Evolutionary conservation across 37 sponge, comb jelly and placozoan species (phyloP), one percentile per base, ranked within the genome.

Genomic region (Mnemiopsis leidyi): DNA sequence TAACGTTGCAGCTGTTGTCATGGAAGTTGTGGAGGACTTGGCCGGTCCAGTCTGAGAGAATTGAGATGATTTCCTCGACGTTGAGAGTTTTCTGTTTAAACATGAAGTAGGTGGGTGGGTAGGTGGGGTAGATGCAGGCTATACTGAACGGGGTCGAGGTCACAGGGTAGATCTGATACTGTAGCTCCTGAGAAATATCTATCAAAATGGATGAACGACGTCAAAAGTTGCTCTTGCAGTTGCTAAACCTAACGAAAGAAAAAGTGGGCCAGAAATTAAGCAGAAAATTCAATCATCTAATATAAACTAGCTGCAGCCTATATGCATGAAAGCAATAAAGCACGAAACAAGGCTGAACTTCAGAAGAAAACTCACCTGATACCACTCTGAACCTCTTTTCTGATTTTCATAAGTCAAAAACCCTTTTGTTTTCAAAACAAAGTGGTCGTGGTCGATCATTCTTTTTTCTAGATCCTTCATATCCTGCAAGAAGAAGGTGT

Each of bases 71-170:
- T 2, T 79, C 82, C 34, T 30, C 82, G 5, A 79, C 29, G 82
- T 79, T 33, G 33, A 79, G 35, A 31, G 37, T 79, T 23, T 79
- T 79, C 1, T 5, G 21, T 29, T 34, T 33, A 21, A 33, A 79
- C 36, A 34, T 79, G 36, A 79, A 35, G 37, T 79, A 79, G 82
- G 82, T 79, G 33, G 82, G 82, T 33, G 82, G 82, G 82, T 79
- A 79, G 82, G 82, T 34, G 82, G 82, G 82, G 82, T 79, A 79
- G 82, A 79, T 79, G 37, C 82, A 79, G 3, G 82, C 82, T 23
- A 79, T 79, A 79, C 82, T 79, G 82, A 79, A 79, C 36, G 82
- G 82, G 3, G 82, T 79, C 3, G 35, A 36, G 36, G 34, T 20
- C 21, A 79, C 82, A 9, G 82, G 82, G 82, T 36, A 79, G 35